These are phyloP conservation scores for Pangasius djambal DNA, from an alignment of 2,797 vertebrate genomes.

Conservation along the genomic window DNA sequence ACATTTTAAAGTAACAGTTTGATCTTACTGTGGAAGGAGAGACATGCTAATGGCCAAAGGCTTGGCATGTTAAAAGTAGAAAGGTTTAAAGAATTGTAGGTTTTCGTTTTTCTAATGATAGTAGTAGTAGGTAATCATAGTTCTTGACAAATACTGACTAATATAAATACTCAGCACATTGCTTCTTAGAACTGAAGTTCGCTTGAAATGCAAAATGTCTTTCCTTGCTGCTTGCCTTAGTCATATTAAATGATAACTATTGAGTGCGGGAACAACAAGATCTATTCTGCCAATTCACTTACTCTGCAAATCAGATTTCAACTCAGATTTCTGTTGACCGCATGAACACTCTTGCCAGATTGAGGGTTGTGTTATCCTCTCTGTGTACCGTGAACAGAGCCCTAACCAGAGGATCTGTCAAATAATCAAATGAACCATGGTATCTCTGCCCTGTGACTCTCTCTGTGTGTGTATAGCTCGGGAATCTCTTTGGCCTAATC, in stretches of 20 bases:
- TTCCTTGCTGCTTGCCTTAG: neutral
- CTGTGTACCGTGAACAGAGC: neutral
- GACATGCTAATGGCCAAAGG: neutral
- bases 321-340: neutral
- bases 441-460: constrained; percentile 3
- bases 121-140: neutral
- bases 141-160: neutral
- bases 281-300: neutral
- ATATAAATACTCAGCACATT: neutral
- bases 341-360: neutral
- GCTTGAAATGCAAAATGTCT: neutral
- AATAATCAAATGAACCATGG: constrained; percentile 23
- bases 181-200: neutral
- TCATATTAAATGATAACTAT: neutral
- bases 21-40: neutral
- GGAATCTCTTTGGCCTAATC: neutral
- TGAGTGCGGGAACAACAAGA: neutral
- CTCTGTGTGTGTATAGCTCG: neutral
- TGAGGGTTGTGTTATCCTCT: neutral
- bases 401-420: constrained; percentile 20
- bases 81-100: neutral
- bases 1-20: neutral
- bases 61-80: neutral
- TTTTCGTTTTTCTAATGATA: neutral
- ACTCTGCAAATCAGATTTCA: neutral